A percentile compares a stretch with the other conserved stretches of the same genome.
Conservation (phyloP, 2,113 vertebrate species). For the Ageneiosus marmoratus region DNA sequence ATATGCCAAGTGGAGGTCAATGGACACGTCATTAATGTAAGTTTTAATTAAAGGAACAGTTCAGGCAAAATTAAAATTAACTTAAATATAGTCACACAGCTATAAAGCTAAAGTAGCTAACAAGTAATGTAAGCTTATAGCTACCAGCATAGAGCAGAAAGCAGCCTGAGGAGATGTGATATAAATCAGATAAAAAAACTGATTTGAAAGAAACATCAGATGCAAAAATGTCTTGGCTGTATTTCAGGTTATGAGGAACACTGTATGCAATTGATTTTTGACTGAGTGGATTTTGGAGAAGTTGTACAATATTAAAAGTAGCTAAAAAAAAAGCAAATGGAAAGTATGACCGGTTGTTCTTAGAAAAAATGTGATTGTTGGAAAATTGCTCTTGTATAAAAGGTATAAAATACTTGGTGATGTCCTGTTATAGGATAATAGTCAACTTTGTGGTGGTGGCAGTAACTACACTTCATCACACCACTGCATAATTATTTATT, state of each 20-base stretch:
- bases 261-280: neutral
- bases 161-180: neutral
- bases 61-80: neutral
- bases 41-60: neutral
- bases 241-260: neutral
- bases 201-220: neutral
- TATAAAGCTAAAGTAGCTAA: neutral
- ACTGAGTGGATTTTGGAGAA: neutral
- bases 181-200: neutral
- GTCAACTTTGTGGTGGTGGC: neutral
- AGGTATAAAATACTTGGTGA: neutral
- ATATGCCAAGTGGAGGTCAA: conserved; percentile 57
- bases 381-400: neutral
- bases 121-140: neutral
- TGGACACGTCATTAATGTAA: conserved; percentile 6
- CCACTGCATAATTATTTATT: neutral
- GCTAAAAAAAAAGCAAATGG: neutral
- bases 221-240: neutral
- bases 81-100: neutral
- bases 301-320: neutral
- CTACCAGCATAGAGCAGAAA: neutral
- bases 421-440: neutral
- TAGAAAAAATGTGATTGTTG: neutral
- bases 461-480: neutral
- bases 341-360: neutral